Base-by-base conservation (phyloP, 2,113 vertebrate species). In the Ascaphus truei region DNA sequence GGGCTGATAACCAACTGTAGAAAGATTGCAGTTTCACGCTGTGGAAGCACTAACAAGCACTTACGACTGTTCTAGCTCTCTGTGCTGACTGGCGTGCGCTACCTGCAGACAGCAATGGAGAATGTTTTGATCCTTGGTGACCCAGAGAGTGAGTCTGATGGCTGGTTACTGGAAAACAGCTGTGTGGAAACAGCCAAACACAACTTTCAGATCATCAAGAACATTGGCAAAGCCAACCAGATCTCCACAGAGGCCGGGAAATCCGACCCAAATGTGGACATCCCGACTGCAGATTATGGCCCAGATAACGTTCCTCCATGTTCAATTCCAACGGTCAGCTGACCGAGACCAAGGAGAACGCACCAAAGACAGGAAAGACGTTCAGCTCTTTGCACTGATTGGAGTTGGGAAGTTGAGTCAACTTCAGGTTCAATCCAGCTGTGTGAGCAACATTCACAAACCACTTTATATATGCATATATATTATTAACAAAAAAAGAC, bases 91-190 rank as follows among this genome's bases (percentile, higher is more conserved):
- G 93, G 93, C 37, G 92, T 94, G 8, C 91, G 93, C 16, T 95
- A 93, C 79, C 91, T 95, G 30, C 93, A 95, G 80, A 95, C 93
- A 11, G 89, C 93, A 55, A 83, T 95, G 85, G 92, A 90, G 71
- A 95, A 93, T 0, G 81, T 92, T 58, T 80, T 93, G 15, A 80
- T 90, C 29, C 77, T 88, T 2, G 92, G 90, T 13, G 90, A 95
- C 74, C 64, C 86, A 7, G 78, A 93, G 53, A 85, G 87, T 0
- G 92, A 94, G 69, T 94, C 92, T 1, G 91, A 94, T 0, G 93
- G 93, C 30, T 95, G 92, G 92, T 73, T 95, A 63, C 85, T 95
- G 56, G 89, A 94, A 75, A 93, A 91, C 27, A 85, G 90, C 80
- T 89, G 94, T 51, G 85, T 90, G 71, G 92, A 94, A 84, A 94